These are phyloP conservation scores for Clepsis dumicolana DNA, from an alignment of 2,888 invertebrate genomes.

Conservation along the genomic window DNA sequence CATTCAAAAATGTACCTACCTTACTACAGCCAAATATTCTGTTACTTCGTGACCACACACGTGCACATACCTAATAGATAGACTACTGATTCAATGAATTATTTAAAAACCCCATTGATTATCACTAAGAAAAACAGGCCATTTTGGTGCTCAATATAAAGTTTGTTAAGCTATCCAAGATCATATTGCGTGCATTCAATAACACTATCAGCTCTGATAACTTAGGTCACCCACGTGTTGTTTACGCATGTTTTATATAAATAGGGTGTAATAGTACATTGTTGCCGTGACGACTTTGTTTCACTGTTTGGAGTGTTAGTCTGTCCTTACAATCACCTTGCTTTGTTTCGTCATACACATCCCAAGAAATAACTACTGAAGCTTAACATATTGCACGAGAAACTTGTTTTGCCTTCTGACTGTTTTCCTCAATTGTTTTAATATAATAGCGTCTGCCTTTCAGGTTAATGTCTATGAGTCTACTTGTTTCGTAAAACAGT, in stretches of 20 bases:
- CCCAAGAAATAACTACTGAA: neutral
- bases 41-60: too few relatives aligned
- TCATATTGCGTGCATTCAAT: neutral
- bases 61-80: too few relatives aligned
- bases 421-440: neutral
- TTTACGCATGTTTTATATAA: neutral
- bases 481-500: too few relatives aligned
- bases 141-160: neutral
- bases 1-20: too few relatives aligned
- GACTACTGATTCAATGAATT: too few relatives aligned
- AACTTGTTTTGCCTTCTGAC: neutral
- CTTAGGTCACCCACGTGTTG: neutral
- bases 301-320: neutral
- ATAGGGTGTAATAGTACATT: neutral
- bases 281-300: neutral
- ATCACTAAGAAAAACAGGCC: too few relatives aligned
- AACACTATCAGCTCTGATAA: neutral
- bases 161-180: neutral
- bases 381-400: too few relatives aligned
- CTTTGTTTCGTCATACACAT: neutral
- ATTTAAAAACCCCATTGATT: too few relatives aligned
- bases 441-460: too few relatives aligned
- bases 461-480: too few relatives aligned
- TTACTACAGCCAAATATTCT: too few relatives aligned
- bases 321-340: slow-evolving; percentile 1